Conservation (phyloP, 2,797 vertebrate species). For the Poeciliopsis paucimaculata region DNA sequence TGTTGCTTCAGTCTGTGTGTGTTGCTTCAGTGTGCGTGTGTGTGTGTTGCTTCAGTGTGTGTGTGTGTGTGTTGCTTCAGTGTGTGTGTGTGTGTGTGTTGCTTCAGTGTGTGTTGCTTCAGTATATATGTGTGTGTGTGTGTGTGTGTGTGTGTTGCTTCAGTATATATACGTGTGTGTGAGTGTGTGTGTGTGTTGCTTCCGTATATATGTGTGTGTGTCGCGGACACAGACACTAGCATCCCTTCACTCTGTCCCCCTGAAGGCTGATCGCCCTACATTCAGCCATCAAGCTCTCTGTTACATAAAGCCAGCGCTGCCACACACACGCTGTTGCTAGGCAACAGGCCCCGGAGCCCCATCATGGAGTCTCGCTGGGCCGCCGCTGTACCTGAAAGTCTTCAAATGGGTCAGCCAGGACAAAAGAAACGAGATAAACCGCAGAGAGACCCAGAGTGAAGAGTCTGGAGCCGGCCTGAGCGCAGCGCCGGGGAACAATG, state of each 20-base stretch:
- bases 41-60: background rate
- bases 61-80: too few relatives aligned
- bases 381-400: slow-evolving; percentile 56
- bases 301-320: slow-evolving; percentile 65
- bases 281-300: slow-evolving; percentile 62
- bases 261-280: slow-evolving; percentile 64
- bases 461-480: slow-evolving; percentile 7
- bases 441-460: too few relatives aligned
- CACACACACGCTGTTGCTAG: slow-evolving; percentile 70
- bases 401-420: slow-evolving; percentile 57
- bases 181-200: background rate
- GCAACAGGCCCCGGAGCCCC: slow-evolving; percentile 73
- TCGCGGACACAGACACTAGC: slow-evolving; percentile 27
- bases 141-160: too few relatives aligned
- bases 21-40: background rate
- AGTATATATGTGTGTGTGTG: too few relatives aligned
- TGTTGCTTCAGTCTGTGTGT: background rate
- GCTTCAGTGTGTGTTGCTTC: too few relatives aligned
- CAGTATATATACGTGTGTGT: background rate
- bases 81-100: too few relatives aligned
- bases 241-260: slow-evolving; percentile 1
- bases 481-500: background rate
- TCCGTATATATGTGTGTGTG: background rate
- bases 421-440: slow-evolving; percentile 41
- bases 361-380: slow-evolving; percentile 44